Conservation (phyloP, 1,140 invertebrate species). For the Papilio dardanus region DNA sequence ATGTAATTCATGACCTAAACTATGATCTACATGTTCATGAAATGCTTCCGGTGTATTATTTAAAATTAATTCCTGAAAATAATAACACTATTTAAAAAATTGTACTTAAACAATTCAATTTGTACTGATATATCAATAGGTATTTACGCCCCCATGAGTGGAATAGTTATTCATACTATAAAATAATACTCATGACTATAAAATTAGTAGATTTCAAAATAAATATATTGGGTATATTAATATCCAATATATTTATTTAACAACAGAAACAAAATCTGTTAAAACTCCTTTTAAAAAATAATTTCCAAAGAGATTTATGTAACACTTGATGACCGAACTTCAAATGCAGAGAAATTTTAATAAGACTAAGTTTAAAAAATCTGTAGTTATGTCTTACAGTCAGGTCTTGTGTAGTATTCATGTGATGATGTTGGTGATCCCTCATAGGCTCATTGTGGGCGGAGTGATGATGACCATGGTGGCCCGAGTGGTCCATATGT, state of each 20-base stretch:
- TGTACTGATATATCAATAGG: no score
- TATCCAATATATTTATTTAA: no score
- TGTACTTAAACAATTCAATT: background rate
- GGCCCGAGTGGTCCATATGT: conserved; percentile 51
- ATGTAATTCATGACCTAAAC: conserved; percentile 38
- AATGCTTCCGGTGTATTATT: conserved; percentile 34
- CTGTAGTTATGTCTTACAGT: conserved; percentile 16
- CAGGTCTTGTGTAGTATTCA: conserved; percentile 30
- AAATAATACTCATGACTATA: no score
- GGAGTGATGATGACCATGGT: conserved; percentile 46
- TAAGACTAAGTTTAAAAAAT: conserved; percentile 8
- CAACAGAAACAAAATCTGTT: no score
- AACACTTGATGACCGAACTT: no score
- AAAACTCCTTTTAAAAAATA: no score
- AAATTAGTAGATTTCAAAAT: no score
- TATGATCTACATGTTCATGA: conserved; percentile 38
- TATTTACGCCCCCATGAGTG: no score
- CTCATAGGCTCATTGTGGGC: conserved; percentile 46
- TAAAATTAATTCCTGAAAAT: conserved; percentile 50
- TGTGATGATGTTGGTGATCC: conserved; percentile 31
- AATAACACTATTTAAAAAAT: background rate
- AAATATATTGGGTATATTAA: no score
- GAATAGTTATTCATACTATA: no score
- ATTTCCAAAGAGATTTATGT: no score
- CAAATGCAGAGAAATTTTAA: no score